Conservation (phyloP, 2,797 vertebrate species). For the Pipistrellus nathusii region DNA sequence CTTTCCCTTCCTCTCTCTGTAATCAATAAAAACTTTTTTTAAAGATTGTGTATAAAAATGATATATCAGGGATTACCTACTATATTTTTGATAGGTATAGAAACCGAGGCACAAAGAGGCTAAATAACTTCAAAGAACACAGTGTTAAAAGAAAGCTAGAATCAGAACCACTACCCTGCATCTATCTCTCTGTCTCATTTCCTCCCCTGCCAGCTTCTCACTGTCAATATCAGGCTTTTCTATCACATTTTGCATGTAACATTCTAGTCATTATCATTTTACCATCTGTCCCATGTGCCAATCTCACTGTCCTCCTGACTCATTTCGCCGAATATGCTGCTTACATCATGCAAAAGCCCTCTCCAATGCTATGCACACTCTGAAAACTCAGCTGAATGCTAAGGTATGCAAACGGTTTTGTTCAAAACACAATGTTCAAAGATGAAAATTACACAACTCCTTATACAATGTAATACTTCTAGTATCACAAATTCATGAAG, state of each 20-base stretch:
- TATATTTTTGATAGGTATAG: neutral
- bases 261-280: neutral
- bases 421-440: neutral
- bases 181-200: neutral
- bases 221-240: neutral
- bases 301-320: neutral
- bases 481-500: neutral
- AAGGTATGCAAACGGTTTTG: neutral
- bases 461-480: neutral
- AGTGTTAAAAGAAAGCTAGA: neutral
- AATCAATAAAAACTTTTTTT: too few relatives aligned
- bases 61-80: neutral
- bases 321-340: neutral
- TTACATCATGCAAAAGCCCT: neutral
- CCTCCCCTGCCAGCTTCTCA: neutral
- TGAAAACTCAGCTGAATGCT: neutral
- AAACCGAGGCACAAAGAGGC: neutral
- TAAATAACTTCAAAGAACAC: constrained; percentile 11
- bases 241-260: neutral
- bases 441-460: neutral
- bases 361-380: neutral
- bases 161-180: neutral
- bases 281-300: neutral
- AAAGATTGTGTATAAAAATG: neutral
- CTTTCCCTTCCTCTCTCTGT: too few relatives aligned